Conservation (phyloP, 2,113 vertebrate genomes). For the Lepus europaeus region DNA sequence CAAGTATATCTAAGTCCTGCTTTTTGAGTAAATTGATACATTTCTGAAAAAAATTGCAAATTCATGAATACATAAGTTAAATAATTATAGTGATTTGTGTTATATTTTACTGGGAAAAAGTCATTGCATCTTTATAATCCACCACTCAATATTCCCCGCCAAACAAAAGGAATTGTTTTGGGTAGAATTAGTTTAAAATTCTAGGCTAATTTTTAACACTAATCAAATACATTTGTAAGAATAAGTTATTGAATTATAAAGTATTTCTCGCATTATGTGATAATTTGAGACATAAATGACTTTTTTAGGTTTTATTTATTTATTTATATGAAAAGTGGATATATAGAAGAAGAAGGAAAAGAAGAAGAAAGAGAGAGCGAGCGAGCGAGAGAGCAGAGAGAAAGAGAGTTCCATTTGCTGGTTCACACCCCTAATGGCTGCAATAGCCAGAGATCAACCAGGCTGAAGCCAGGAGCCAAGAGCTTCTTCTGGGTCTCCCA, state of each 20-base stretch:
- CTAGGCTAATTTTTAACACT: neutral
- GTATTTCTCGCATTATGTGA: neutral
- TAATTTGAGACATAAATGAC: neutral
- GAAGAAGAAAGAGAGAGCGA: too few species aligned
- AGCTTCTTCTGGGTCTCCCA: too few species aligned
- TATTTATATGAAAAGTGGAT: too few species aligned
- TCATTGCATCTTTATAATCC: neutral
- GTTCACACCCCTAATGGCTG: too few species aligned
- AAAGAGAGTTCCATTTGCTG: too few species aligned
- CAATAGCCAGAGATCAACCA: too few species aligned
- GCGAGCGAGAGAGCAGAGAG: too few species aligned
- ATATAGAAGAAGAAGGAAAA: too few species aligned
- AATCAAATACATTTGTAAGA: slow-evolving; percentile 2
- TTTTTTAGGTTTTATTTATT: too few species aligned
- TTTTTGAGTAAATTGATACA: neutral
- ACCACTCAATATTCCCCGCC: neutral
- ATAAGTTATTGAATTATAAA: slow-evolving; percentile 17
- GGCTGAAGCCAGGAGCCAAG: too few species aligned
- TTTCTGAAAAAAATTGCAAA: neutral
- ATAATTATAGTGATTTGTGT: neutral
- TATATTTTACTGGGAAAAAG: neutral
- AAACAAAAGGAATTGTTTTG: neutral
- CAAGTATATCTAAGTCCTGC: neutral
- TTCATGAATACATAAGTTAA: neutral
- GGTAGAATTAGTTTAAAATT: neutral